phyloP scores from a whole-genome alignment of 1,140 invertebrate species.

The Cardiocondyla obscurior region DNA sequence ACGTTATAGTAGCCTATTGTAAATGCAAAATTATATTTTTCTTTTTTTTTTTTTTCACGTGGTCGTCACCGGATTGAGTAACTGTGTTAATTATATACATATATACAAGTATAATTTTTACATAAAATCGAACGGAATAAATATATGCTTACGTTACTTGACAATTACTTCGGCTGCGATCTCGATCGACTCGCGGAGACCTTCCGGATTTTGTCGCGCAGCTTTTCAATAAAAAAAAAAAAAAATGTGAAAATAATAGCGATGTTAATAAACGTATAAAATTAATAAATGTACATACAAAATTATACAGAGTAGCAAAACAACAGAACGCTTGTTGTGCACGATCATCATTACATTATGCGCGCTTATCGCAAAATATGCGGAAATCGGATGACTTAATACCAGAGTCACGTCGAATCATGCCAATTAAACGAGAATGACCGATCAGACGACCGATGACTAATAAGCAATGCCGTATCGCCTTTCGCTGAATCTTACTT shows the following conservation, averaged over 20 bases:
- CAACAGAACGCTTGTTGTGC: background rate
- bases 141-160: too few species aligned
- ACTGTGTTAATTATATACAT: too few species aligned
- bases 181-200: background rate
- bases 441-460: background rate
- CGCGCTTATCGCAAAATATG: background rate
- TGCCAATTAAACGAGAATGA: conserved; percentile 3
- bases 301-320: background rate
- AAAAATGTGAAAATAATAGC: background rate
- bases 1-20: too few species aligned
- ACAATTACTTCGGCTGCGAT: background rate
- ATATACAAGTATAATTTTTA: too few species aligned
- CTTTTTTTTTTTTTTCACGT: too few species aligned
- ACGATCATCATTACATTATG: background rate
- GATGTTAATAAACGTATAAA: background rate
- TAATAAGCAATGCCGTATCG: background rate
- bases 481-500: background rate
- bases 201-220: background rate
- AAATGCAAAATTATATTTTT: too few species aligned
- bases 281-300: too few species aligned
- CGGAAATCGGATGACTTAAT: conserved; percentile 17
- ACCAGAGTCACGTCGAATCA: background rate
- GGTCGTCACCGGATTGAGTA: too few species aligned
- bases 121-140: too few species aligned
- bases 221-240: too few species aligned